Evolutionary conservation across 2,113 vertebrate species (phyloP).

Genomic region (Stomatorhinus ivindoensis): DNA sequence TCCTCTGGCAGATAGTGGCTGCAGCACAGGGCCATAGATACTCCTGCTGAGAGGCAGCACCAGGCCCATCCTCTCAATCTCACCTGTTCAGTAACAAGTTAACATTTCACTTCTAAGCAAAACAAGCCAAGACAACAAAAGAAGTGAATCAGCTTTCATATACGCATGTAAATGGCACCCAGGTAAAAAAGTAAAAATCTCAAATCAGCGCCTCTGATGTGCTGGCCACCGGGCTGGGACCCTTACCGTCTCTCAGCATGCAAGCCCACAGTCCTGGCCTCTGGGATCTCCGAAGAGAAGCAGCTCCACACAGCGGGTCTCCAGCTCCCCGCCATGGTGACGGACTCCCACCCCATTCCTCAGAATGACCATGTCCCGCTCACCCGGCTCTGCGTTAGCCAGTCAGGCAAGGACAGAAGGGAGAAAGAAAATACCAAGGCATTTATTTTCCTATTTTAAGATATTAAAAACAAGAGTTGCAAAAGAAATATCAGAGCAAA

Average conservation of each 20-base stretch:
- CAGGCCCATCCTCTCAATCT: constrained; percentile 77
- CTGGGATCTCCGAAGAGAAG: constrained; percentile 81
- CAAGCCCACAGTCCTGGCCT: constrained; percentile 90
- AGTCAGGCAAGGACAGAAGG: neutral
- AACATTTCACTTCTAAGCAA: neutral
- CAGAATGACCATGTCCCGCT: constrained; percentile 89
- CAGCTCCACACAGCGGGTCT: constrained; percentile 75
- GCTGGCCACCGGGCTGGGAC: constrained; percentile 19
- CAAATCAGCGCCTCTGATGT: neutral
- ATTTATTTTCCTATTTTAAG: neutral
- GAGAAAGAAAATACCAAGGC: neutral
- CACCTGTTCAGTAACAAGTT: constrained; percentile 55
- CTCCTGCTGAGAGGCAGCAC: constrained; percentile 77
- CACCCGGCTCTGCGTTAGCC: constrained; percentile 61
- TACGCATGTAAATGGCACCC: neutral
- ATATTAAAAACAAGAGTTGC: neutral
- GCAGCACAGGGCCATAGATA: constrained; percentile 74
- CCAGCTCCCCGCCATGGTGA: constrained; percentile 87
- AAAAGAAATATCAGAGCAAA: neutral
- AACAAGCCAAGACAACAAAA: neutral
- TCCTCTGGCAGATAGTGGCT: constrained; percentile 74
- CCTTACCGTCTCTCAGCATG: constrained; percentile 87
- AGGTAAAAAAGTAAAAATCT: neutral
- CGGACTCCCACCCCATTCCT: constrained; percentile 80
- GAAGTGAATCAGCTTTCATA: neutral